Conservation (phyloP, 2,113 vertebrate genomes). For the Nanger granti region DNA sequence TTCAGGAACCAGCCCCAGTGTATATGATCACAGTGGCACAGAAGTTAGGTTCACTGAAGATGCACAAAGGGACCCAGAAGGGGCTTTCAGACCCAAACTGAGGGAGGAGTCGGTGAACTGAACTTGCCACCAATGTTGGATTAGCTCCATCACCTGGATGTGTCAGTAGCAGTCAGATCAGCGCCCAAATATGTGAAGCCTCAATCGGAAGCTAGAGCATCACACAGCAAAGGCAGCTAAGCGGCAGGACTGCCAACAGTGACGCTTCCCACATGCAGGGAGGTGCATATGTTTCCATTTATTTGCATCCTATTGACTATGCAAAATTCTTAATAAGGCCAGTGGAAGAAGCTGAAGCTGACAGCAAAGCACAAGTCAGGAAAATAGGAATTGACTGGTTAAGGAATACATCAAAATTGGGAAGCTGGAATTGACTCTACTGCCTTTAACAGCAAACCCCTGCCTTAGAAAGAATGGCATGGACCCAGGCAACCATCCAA, state of each 20-base stretch:
- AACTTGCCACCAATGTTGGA: rapidly evolving
- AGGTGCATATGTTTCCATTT: slow-evolving; percentile 42
- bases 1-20: neutral
- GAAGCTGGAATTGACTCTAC: neutral
- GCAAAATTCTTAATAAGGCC: slow-evolving; percentile 30
- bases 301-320: slow-evolving; percentile 43
- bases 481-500: neutral
- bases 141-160: neutral
- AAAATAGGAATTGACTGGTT: neutral
- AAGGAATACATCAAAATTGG: neutral
- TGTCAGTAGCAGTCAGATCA: neutral
- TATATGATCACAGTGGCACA: neutral
- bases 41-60: neutral
- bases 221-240: neutral
- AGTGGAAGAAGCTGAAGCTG: neutral
- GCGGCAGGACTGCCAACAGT: neutral
- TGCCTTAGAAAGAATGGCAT: neutral
- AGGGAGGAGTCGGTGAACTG: neutral
- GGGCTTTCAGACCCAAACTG: neutral
- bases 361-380: neutral
- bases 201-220: neutral
- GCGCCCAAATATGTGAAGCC: neutral
- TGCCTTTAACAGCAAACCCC: neutral
- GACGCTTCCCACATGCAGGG: slow-evolving; percentile 1
- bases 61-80: neutral